A percentile compares a stretch with the other conserved stretches of the same genome.
Conservation (phyloP, 2,888 invertebrate genomes). For the Tipula helvola region DNA sequence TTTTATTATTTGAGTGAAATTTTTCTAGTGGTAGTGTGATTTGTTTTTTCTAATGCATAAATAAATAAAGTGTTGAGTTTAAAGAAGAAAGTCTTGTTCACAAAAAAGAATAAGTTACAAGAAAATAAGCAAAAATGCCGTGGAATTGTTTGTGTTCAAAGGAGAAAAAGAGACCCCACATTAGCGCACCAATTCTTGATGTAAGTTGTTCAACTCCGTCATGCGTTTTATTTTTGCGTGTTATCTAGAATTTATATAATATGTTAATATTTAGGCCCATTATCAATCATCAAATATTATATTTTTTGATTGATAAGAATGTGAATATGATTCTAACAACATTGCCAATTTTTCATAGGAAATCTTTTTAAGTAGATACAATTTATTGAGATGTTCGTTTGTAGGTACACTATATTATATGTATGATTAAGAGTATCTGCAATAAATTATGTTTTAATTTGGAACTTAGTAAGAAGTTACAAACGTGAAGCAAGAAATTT, state of each 20-base stretch:
- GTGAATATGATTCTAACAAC: not conserved
- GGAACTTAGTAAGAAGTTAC: no score
- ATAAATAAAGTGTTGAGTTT: not conserved
- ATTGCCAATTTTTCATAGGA: not conserved
- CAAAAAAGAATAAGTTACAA: not conserved
- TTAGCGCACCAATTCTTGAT: slow-evolving; percentile 15
- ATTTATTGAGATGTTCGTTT: no score
- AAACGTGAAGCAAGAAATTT: no score
- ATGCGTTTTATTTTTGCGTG: not conserved
- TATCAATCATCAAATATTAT: not conserved
- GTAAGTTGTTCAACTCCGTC: slow-evolving; percentile 11
- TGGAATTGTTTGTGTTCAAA: slow-evolving; percentile 18
- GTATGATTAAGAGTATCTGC: no score
- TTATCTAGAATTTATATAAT: not conserved
- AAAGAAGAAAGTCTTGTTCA: no score
- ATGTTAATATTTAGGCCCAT: not conserved
- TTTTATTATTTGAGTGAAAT: not conserved
- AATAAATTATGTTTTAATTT: no score
- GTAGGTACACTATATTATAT: no score
- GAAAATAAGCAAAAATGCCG: slow-evolving; percentile 15
- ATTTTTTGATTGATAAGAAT: not conserved
- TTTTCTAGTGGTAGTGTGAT: not conserved
- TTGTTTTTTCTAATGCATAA: no score
- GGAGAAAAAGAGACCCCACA: slow-evolving; percentile 16
- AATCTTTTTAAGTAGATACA: not conserved